Evolutionary conservation across 2,113 vertebrate species (phyloP), one percentile per base, ranked within the genome.

Genomic region (Saccopteryx leptura): DNA sequence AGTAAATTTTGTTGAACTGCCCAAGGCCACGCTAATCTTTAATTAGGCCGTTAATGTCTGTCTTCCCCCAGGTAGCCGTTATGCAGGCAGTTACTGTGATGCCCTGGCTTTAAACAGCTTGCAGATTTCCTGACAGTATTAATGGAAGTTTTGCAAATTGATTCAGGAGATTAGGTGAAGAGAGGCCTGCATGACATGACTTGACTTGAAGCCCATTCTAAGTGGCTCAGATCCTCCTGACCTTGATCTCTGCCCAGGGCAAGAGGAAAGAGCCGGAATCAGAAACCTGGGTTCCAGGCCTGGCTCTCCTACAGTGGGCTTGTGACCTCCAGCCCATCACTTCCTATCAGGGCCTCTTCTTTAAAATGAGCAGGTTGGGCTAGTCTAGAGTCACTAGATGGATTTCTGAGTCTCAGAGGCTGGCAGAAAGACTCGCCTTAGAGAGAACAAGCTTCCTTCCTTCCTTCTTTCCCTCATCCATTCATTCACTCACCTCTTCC

Each of bases 61-160:
- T 94, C 96, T 98, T 93, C 97, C 97, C 95, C 90, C 80, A 97
- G 98, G 94, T 97, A 97, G 97, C 97, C 95, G 87, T 98, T 98
- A 97, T 88, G 93, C 92, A 93, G 78, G 98, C 98, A 97, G 97
- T 98, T 98, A 98, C 86, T 90, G 85, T 4, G 58, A 69, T 96
- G 97, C 88, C 96, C 97, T 91, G 94, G 96, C 85, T 98, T 97
- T 93, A 98, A 98, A 97, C 98, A 98, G 97, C 96, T 98, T 98
- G 97, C 97, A 98, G 97, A 97, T 98, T 97, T 98, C 97, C 97
- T 98, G 97, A 97, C 91, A 95, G 94, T 88, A 93, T 97, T 98
- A 97, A 98, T 88, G 92, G 95, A 98, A 98, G 96, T 97, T 98
- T 97, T 98, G 96, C 96, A 98, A 98, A 98, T 98, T 98, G 98